These are phyloP conservation scores for Pelochelys cantorii DNA, from an alignment of 2,797 vertebrate genomes.

Conservation along the genomic window DNA sequence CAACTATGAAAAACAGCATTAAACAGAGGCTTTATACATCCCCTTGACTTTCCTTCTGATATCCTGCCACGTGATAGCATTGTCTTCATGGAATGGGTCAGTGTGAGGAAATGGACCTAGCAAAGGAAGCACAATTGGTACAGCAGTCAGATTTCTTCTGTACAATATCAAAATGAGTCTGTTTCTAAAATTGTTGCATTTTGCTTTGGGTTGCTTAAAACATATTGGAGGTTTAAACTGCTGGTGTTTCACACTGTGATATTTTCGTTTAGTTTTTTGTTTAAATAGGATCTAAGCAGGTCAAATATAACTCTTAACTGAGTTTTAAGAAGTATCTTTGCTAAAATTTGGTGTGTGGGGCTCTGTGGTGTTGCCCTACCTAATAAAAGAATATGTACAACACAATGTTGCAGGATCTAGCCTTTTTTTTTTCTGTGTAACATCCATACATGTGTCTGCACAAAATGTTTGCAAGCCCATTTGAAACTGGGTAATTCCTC, in stretches of 20 bases:
- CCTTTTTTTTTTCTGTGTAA: background rate
- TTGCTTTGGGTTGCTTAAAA: background rate
- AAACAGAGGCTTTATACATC: background rate
- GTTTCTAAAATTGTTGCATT: background rate
- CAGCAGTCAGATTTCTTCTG: background rate
- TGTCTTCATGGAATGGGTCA: background rate
- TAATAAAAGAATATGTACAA: background rate
- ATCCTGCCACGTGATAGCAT: background rate
- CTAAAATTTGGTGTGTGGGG: background rate
- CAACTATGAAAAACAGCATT: background rate
- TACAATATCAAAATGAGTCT: background rate
- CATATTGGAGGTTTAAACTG: background rate
- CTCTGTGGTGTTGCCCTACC: background rate
- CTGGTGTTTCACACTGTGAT: background rate
- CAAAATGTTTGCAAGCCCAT: background rate
- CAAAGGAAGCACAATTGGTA: background rate
- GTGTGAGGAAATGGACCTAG: background rate
- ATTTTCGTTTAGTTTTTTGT: background rate
- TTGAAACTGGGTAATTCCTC: background rate
- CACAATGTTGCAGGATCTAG: background rate
- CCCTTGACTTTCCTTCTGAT: background rate
- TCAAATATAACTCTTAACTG: background rate
- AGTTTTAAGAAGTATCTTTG: background rate
- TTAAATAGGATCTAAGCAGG: background rate
- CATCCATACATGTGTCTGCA: background rate